These are phyloP conservation scores for Temnothorax rugatulus DNA, from an alignment of 2,888 invertebrate genomes.

Conservation along the genomic window DNA sequence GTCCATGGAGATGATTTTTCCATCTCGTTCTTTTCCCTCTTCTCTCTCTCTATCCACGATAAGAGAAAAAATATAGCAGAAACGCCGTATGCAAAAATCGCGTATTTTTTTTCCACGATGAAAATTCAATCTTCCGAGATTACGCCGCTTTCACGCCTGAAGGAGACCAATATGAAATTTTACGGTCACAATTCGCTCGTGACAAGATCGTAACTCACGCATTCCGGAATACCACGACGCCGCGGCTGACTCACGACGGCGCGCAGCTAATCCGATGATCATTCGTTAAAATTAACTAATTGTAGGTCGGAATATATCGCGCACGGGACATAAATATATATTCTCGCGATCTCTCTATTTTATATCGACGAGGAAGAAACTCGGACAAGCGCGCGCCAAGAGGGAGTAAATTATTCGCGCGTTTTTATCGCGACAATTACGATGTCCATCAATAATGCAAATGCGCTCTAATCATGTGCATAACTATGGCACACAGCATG, in stretches of 20 bases:
- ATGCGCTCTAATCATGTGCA: constrained; percentile 4
- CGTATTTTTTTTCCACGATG: background rate
- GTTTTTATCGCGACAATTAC: constrained; percentile 3
- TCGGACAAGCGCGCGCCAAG: background rate
- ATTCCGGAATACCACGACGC: constrained; percentile 32
- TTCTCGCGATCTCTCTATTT: background rate
- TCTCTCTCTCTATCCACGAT: background rate
- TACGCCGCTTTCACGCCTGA: constrained; percentile 19
- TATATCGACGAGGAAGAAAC: background rate
- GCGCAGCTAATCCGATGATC: constrained; percentile 22
- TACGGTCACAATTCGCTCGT: constrained; percentile 10
- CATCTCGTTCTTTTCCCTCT: no score
- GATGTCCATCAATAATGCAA: constrained; percentile 20
- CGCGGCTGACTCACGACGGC: constrained; percentile 27
- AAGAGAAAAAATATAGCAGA: background rate
- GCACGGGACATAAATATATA: background rate
- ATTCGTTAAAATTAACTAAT: constrained; percentile 50
- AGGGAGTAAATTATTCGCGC: constrained; percentile 15
- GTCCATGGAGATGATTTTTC: background rate
- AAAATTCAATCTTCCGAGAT: constrained; percentile 7
- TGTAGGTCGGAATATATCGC: constrained; percentile 3
- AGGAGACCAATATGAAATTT: background rate
- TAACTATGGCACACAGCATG: background rate
- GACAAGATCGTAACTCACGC: constrained; percentile 20
- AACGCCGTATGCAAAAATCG: background rate